Base-by-base conservation (phyloP, 2,797 vertebrate genomes). In the Cryptoblepharus egeriae region DNA sequence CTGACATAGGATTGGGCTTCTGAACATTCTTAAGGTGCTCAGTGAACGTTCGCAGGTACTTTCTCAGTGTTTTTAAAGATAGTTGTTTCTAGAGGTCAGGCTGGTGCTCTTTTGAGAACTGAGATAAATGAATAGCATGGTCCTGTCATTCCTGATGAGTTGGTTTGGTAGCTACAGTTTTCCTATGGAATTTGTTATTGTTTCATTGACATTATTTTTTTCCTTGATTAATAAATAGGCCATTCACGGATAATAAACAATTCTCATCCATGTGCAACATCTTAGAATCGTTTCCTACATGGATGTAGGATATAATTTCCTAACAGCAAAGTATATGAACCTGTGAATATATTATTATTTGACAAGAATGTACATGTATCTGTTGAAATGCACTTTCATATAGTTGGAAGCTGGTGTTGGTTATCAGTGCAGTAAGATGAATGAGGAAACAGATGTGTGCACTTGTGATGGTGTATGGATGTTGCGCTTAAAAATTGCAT, bases 201-300 rank as follows among this genome's bases (percentile, higher is more conserved):
- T 24, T 10, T 49, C 20, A n/a, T 64, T 72, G 63, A 24, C 9
- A 37, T 68, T 28, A 30, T 79, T 52, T 78, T 84, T 12, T 28
- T 83, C 18, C 5, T 2, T 1, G 70, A 58, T 71, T 52, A 80
- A 57, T 55, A 58, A 71, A 9, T 18, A 18, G 26, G 35, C 45
- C 1, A 0, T 24, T 69, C 0, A 0, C 10, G 2, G 37, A 42
- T 26, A 26, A 22, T 57, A 81, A 58, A 3, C 0, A 1, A 3
- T n/a, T 77, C 75, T 60, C 0, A 0, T 12, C 1, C 32, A 57
- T 26, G 15, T 61, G 37, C 20, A 65, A 55, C 30, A 67, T 32
- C 5, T 37, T 28, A 35, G 20, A 55, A 15, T 16, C 20, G 49
- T 65, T 32, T 73, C 24, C n/a, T 80, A n/a, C 10, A 52, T 73